phyloP scores from a whole-genome alignment of 2,113 vertebrate species.

The Vulpes vulpes region DNA sequence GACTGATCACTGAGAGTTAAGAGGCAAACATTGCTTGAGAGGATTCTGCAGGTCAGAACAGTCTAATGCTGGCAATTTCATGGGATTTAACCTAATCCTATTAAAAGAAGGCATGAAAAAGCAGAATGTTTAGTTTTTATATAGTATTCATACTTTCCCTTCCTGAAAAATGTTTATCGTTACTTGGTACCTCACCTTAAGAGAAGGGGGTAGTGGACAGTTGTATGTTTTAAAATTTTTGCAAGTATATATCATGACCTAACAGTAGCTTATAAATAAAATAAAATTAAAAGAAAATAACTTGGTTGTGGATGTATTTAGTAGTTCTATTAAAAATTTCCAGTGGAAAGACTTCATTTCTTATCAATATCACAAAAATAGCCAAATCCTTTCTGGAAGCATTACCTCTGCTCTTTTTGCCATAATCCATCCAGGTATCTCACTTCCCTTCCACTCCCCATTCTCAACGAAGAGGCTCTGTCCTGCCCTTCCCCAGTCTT shows the following conservation, averaged over 20 bases:
- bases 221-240: neutral
- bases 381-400: neutral
- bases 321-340: neutral
- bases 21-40: neutral
- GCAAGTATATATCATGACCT: neutral
- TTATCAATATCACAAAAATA: neutral
- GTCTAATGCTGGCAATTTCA: neutral
- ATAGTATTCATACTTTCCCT: neutral
- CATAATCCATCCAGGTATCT: neutral
- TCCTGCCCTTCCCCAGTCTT: neutral
- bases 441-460: neutral
- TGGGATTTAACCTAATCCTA: neutral
- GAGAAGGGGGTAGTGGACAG: neutral
- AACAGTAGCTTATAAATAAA: neutral
- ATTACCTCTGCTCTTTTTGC: neutral
- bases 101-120: slow-evolving; percentile 48
- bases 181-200: neutral
- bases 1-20: neutral
- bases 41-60: neutral
- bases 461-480: neutral
- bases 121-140: neutral
- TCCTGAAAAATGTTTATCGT: neutral
- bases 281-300: slow-evolving; percentile 35
- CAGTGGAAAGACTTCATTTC: neutral
- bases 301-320: neutral